phyloP scores from a whole-genome alignment of 2,113 vertebrate genomes.

The Vanacampus margaritifer region DNA sequence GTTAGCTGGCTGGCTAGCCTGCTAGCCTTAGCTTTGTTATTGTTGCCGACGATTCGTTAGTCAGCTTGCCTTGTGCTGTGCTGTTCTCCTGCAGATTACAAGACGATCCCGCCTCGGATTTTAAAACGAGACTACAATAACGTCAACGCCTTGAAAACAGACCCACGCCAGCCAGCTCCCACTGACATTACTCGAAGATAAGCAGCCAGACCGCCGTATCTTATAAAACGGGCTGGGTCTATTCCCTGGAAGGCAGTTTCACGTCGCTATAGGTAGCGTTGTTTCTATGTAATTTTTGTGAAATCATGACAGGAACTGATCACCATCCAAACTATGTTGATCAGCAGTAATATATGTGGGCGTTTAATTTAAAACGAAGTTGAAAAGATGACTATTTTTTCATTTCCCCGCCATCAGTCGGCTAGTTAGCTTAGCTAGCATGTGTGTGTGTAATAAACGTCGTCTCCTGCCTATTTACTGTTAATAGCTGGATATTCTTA shows the following conservation, averaged over 20 bases:
- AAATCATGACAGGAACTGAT: neutral
- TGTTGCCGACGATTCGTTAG: conserved; percentile 63
- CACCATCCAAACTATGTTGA: neutral
- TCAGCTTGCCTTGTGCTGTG: conserved; percentile 16
- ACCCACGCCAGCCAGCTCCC: neutral
- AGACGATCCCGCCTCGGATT: neutral
- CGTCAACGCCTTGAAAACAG: neutral
- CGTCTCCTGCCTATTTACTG: neutral
- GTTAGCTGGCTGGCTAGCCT: conserved; percentile 55
- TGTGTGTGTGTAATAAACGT: neutral
- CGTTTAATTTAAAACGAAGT: neutral
- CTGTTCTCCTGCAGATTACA: conserved; percentile 28
- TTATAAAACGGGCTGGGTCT: conserved; percentile 59
- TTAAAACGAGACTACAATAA: neutral
- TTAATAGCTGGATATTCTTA: neutral
- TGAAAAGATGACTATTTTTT: neutral
- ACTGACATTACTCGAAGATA: neutral
- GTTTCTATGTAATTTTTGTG: neutral
- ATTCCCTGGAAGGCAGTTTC: conserved; percentile 49
- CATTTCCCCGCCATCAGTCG: conserved; percentile 2
- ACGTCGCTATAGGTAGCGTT: conserved; percentile 17
- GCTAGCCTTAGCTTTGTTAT: conserved; percentile 71
- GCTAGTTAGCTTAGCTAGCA: conserved; percentile 6
- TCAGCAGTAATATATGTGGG: neutral
- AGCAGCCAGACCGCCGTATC: neutral